Base-by-base conservation (phyloP, 1,140 invertebrate species). In the Pantala flavescens region DNA sequence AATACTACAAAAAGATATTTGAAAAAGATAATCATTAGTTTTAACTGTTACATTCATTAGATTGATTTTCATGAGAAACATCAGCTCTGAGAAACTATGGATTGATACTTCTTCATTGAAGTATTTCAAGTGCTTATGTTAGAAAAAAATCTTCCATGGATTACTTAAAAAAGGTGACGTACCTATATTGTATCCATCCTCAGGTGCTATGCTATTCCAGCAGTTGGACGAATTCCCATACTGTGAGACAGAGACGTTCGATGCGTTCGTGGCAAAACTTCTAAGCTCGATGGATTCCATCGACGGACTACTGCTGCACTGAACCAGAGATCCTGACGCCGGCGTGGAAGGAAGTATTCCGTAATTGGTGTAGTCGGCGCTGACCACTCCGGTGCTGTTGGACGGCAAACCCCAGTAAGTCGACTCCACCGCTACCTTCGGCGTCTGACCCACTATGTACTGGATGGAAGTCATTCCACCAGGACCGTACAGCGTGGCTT, bases 401-500 rank as follows among this genome's bases (percentile, higher is more conserved):
- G 49, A 63, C 49, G 49, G 49, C 49, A 63, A 19, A 63, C 16
- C 19, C 36, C 71, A 42, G 19, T 72, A 42, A 42, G 14, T 28
- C 19, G 71, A 10, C 19, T 42, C 71, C 23, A 42, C 24, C 11
- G 71, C 36, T 7, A 24, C 23, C 16, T 72, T 63, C 84, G 84
- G 74, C 85, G 85, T 0, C 79, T 70, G 74, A 0, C 23, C 81
- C 80, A 42, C 70, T 7, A 77, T 74, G 78, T 85, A 85, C 77
- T 85, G 83, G 24, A 80, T 80, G 12, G 77, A 74, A 28, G 84
- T 82, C n/a, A 80, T 83, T 19, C 78, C 72, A 14, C 83, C 81
- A 76, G 83, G 81, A 11, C 84, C 83, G 76, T 87, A 88, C 14
- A 88, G 77, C 21, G 85, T 86, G 76, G 88, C 84, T 80, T 87